Base-by-base conservation (phyloP, 2,113 vertebrate genomes). In the Nibea coibor region DNA sequence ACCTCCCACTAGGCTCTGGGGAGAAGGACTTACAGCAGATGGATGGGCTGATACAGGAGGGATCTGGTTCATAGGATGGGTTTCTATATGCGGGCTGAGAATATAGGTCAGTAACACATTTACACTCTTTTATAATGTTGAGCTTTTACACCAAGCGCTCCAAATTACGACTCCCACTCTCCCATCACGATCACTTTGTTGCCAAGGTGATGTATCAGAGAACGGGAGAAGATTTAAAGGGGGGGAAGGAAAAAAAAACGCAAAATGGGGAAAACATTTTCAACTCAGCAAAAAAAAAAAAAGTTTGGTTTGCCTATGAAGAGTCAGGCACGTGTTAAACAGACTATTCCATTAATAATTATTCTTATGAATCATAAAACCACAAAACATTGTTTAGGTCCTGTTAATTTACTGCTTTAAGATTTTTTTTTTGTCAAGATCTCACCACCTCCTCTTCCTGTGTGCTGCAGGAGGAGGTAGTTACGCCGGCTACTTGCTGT, bases 41-140 rank as follows among this genome's bases (percentile, higher is more conserved):
- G 86, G 89, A 90, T 88, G 75, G 65, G 70, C 81, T 61, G 85
- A 89, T 90, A 68, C 83, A 87, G 75, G 65, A 86, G 75, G 79
- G 93, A 89, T 90, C 85, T 84, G 83, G 84, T 92, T 89, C 80
- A 87, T 67, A 31, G 80, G 75, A 90, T 78, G 70, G 78, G 26
- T 87, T 89, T 90, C 82, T 92, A 87, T 90, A 89, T 86, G 74
- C 66, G 22, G 85, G 84, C 72, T 68, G 72, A 68, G 61, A 87
- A 93, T 91, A 89, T 92, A 87, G 91, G 93, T 92, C 92, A 91
- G 82, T 87, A 87, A 86, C 83, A 92, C 80, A 88, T 93, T 92
- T 90, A 85, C 82, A 72, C 84, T 85, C 88, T 83, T 87, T 91
- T 80, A 71, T 88, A 87, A 87, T 74, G 65, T 70, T 62, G 66